Evolutionary conservation across 2,888 invertebrate species (phyloP), one percentile per base, ranked within the genome.

Genomic region (Schizaphis graminum): DNA sequence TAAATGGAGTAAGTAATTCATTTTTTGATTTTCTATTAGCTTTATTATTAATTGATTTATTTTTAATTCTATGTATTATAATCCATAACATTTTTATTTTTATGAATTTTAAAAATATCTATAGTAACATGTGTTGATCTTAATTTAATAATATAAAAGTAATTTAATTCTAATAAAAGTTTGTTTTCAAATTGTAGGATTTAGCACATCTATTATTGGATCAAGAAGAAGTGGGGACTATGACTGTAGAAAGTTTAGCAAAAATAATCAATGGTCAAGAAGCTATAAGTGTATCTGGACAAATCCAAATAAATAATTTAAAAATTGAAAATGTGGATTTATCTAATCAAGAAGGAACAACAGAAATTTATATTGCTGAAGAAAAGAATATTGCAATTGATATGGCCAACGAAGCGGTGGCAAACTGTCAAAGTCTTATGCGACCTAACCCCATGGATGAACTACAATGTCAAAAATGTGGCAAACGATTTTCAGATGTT

Each of bases 401-500:
- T 28, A 94, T 94, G 94, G 94, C 94, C 1, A 94, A 94, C 44
- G 94, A 94, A 56, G 94, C 94, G 13, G 94, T 94, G 49, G 94
- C 85, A 41, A 94, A 91, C 53, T 94, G 94, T 87, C 86, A 94
- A 67, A 91, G 91, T 94, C 90, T 94, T 67, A 94, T 94, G 94
- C 94, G 86, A 61, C 94, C 67, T 61, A 53, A 94, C 24, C 94
- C 94, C 41, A 91, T 94, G 90, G 86, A 91, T 85, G 92, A 94
- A 89, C 88, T 95, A 61, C 95, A 94, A 57, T 95, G 95, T 93
- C 94, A 94, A 67, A 94, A 94, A 93, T 95, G 95, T 94, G 95
- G 95, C 26, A 95, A 95, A 92, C 91, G 90, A 44, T 95, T 95
- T 85, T 95, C 95, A 53, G 95, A 95, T 61, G 94, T 94, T 35